Base-by-base conservation (phyloP, 64 coral and sea anemone genomes). In the Montipora capricornis region DNA sequence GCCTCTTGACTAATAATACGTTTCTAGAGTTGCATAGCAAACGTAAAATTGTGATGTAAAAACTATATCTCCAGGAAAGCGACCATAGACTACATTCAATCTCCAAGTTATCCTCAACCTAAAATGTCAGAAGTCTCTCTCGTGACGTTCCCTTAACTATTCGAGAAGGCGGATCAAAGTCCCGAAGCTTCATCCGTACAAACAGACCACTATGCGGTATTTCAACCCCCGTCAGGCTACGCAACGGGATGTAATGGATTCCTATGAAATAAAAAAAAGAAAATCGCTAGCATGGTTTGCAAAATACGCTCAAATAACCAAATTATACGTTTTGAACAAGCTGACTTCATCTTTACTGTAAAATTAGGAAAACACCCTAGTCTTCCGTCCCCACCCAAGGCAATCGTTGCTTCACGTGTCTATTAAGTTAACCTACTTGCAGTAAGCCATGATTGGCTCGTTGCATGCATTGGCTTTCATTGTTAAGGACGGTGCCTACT, bases 81-180 rank as follows among this genome's bases (percentile, higher is more conserved):
- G 61, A 3, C 11, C 62, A 14, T 67, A 4, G 4, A 17, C 12
- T 17, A 4, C 4, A 13, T 0, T 67, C 4, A 67, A 67, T 5
- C 48, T 80, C 5, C 57, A 15, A 55, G 49, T 20, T 57, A 68
- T 26, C 12, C 16, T 49, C 76, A 50, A 49, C 19, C 81, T 93
- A 97, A 49, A 97, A 93, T 6, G 95, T 97, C 4, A 97, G 83
- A 12, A 95, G 84, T 89, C 96, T 91, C 22, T 97, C 96, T 10
- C 96, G 80, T 15, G 96, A 97, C 2, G 93, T 97, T 53, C 96
- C 96, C 88, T 97, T 97, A 1, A 97, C 89, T 19, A 74, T 51
- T 77, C 77, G 80, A 13, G 93, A 92, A 5, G 93, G 78, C 16
- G 92, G 93, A 68, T 94, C 83, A 49, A 97, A 97, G 24, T 95